Evolutionary conservation across 2,113 vertebrate species (phyloP), one percentile per base, ranked within the genome.

Genomic region (Ginglymostoma cirratum): DNA sequence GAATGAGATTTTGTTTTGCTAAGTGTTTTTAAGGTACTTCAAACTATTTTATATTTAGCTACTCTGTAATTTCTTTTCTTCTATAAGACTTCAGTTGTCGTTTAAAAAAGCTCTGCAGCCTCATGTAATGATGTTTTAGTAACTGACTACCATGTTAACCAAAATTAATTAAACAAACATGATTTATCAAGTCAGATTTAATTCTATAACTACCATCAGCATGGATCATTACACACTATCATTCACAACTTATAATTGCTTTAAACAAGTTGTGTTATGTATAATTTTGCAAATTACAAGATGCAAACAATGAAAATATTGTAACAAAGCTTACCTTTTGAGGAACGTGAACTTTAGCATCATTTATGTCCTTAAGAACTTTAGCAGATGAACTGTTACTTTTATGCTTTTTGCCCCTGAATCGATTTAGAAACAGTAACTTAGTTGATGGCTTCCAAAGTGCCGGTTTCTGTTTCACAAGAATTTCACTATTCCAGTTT

Each of bases 361-460:
- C 97, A 97, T 96, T 98, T 97, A 96, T 95, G 66, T 99, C 99
- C 96, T 99, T 99, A 96, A 99, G 98, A 96, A 98, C 98, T 96
- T 99, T 99, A 94, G 97, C 97, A 96, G 98, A 97, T 92, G 98
- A 96, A 96, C 97, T 97, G 0, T 96, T 96, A 0, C 96, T 96
- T 97, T 99, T 99, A 97, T 98, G 98, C 96, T 99, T 99, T 96
- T 99, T 99, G 96, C 99, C 98, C 96, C 98, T 98, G 67, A 99
- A 97, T 96, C 98, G 98, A 96, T 97, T 99, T 96, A 99, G 98
- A 96, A 99, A 99, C 96, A 99, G 98, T n/a, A 99, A 98, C 97
- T 99, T 99, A 96, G 99, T 98, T 96, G 98, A 99, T 96, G 97
- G 97, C 97, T 99, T 99, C 85, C 97, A 97, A 96, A 98, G 86